phyloP scores from a whole-genome alignment of 2,797 vertebrate genomes.

The Silurus lanzhouensis region DNA sequence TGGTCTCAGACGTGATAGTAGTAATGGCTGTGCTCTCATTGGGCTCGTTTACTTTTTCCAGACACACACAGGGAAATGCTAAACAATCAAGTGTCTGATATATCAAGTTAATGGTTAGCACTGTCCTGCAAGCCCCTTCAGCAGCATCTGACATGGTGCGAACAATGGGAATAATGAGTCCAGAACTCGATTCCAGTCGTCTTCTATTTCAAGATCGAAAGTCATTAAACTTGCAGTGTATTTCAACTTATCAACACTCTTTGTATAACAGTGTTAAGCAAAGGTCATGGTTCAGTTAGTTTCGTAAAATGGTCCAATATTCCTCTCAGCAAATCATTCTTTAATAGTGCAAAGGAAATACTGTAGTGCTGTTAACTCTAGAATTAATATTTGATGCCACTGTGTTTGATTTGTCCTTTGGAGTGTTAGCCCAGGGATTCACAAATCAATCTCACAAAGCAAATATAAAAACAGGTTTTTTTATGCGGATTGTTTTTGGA shows the following conservation, averaged over 20 bases:
- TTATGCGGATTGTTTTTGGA: background rate
- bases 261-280: conserved; percentile 1
- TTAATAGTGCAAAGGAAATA: conserved; percentile 4
- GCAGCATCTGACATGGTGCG: background rate
- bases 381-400: conserved; percentile 37
- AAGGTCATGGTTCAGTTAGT: conserved; percentile 36
- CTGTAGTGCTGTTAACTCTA: conserved; percentile 21
- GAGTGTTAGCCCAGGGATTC: conserved; percentile 19
- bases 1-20: background rate
- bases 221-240: conserved; percentile 6
- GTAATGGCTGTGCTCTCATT: background rate
- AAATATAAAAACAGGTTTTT: conserved; percentile 19
- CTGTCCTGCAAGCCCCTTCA: background rate
- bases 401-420: conserved; percentile 30
- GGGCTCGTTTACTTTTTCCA: background rate
- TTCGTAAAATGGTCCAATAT: conserved; percentile 13
- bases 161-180: conserved; percentile 17
- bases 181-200: background rate
- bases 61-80: background rate
- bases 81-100: conserved; percentile 13
- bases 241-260: conserved; percentile 18
- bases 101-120: conserved; percentile 29
- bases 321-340: conserved; percentile 14
- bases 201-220: conserved; percentile 21
- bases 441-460: background rate